Percentiles rank a stretch among this genome's conserved stretches.
phyloP scores from a whole-genome alignment of 2,888 invertebrate species.

The Furcula furcula region DNA sequence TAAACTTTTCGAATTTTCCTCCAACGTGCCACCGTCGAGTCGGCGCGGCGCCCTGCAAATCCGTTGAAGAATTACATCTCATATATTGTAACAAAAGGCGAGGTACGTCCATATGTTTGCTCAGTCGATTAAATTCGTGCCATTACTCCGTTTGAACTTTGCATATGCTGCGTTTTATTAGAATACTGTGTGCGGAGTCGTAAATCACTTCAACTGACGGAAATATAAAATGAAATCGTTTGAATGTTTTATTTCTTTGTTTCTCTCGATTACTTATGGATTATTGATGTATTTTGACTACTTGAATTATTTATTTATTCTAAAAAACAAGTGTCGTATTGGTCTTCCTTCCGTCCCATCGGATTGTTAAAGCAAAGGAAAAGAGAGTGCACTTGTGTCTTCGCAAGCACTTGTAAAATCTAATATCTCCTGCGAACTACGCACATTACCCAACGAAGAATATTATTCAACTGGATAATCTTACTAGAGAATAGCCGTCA shows the following conservation, averaged over 20 bases:
- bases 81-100: slow-evolving; percentile 36
- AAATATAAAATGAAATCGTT: background rate
- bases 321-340: no score
- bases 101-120: slow-evolving; percentile 32
- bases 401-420: no score
- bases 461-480: no score
- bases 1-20: slow-evolving; percentile 13
- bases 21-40: background rate
- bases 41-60: slow-evolving; percentile 7
- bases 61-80: slow-evolving; percentile 33
- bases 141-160: slow-evolving; percentile 32
- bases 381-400: no score
- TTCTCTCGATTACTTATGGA: slow-evolving; percentile 1
- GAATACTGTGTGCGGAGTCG: slow-evolving; percentile 10
- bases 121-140: slow-evolving; percentile 35
- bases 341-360: no score
- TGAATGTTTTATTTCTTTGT: background rate
- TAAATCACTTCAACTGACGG: background rate
- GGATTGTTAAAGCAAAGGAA: no score
- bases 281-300: no score
- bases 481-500: no score
- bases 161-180: slow-evolving; percentile 28
- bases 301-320: no score
- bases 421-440: no score
- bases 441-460: no score